These are phyloP conservation scores for Geotrupes spiniger DNA, from an alignment of 2,888 invertebrate genomes.

Conservation along the genomic window DNA sequence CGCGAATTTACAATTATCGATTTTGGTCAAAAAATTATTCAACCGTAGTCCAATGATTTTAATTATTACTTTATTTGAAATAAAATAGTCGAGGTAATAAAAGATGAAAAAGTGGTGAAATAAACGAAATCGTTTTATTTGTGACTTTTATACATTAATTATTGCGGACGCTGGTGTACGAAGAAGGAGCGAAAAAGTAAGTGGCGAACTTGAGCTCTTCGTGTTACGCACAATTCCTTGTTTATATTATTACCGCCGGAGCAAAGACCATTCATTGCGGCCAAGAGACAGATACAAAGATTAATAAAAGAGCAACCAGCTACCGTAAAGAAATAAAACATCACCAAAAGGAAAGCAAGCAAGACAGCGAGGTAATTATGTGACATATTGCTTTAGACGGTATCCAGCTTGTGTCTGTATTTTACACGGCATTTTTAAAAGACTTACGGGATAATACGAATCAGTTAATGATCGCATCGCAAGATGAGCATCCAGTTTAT, in stretches of 20 bases:
- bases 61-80: not conserved
- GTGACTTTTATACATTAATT: too few relatives aligned
- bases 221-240: conserved; percentile 35
- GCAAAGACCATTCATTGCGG: conserved; percentile 42
- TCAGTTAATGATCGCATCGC: conserved; percentile 23
- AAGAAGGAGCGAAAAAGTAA: conserved; percentile 1
- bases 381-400: conserved; percentile 34
- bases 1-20: not conserved
- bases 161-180: too few relatives aligned
- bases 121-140: too few relatives aligned
- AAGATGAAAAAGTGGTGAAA: not conserved
- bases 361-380: conserved; percentile 35
- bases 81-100: not conserved
- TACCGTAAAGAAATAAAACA: conserved; percentile 41
- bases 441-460: conserved; percentile 19
- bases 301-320: conserved; percentile 46
- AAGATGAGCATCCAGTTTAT: conserved; percentile 25
- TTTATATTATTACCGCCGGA: conserved; percentile 41
- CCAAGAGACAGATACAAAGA: conserved; percentile 43
- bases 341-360: conserved; percentile 36
- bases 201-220: not conserved
- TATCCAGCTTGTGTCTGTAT: conserved; percentile 11
- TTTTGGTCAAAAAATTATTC: not conserved
- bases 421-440: conserved; percentile 16
- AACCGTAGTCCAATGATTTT: too few relatives aligned